These are phyloP conservation scores for Macropodus opercularis DNA, from an alignment of 2,797 vertebrate species.

Conservation along the genomic window DNA sequence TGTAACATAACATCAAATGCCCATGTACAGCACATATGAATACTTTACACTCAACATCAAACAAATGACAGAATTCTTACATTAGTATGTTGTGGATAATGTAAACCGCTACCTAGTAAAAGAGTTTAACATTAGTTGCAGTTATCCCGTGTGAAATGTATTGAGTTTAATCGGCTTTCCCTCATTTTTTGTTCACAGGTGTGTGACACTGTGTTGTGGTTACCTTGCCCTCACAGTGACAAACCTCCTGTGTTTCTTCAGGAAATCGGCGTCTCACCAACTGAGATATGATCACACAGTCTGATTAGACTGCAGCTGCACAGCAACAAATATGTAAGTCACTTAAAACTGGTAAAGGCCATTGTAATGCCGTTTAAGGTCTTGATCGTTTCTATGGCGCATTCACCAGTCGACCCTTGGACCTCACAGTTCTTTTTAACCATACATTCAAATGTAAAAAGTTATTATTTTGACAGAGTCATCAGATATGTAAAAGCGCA, in stretches of 20 bases:
- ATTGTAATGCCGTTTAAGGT: neutral
- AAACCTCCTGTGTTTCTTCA: constrained; percentile 25
- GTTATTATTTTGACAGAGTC: no score
- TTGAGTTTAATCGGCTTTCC: neutral
- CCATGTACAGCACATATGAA: no score
- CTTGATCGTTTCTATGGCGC: neutral
- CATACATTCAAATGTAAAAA: no score
- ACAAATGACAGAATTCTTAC: no score
- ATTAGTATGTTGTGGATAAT: neutral
- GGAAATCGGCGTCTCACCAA: constrained; percentile 37
- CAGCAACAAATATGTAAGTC: constrained; percentile 73
- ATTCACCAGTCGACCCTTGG: no score
- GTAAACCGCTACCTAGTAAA: no score
- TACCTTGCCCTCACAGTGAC: constrained; percentile 35
- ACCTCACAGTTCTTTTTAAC: no score
- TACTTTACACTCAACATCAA: no score
- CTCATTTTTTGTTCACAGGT: constrained; percentile 37
- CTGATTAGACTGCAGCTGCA: constrained; percentile 61
- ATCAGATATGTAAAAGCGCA: no score
- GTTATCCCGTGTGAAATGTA: neutral
- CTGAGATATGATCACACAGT: constrained; percentile 61
- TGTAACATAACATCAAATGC: no score
- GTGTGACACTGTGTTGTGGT: constrained; percentile 48
- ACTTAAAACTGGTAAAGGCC: neutral
- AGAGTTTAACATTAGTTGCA: neutral